Evolutionary conservation across 2,797 vertebrate genomes (phyloP).

Genomic region (Sebastes taczanowskii): DNA sequence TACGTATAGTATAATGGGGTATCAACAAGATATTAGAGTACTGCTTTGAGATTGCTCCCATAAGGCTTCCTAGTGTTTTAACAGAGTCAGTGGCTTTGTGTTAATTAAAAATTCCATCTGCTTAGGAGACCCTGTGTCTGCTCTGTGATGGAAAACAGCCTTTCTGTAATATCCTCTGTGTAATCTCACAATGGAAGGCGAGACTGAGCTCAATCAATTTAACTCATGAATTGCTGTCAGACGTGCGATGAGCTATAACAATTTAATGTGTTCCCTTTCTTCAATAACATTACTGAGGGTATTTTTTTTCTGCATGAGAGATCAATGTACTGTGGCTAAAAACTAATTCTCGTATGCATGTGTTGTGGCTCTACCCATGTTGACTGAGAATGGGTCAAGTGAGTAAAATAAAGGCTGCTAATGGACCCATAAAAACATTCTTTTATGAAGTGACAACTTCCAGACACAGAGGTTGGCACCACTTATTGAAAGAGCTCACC

Average conservation of each 20-base stretch:
- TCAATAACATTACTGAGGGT: conserved; percentile 20
- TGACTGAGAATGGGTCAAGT: conserved; percentile 3
- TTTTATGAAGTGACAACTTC: conserved; percentile 15
- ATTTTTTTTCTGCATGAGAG: conserved; percentile 8
- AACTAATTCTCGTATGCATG: not conserved
- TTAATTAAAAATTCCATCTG: conserved; percentile 82
- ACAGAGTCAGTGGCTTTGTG: conserved; percentile 67
- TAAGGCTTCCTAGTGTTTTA: conserved; percentile 49
- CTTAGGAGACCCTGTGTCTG: conserved; percentile 67
- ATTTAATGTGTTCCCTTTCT: conserved; percentile 37
- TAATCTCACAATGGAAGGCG: conserved; percentile 57
- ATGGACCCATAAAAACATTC: conserved; percentile 23
- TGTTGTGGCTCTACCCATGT: not conserved
- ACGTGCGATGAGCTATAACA: conserved; percentile 53
- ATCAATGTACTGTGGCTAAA: conserved; percentile 18
- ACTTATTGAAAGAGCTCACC: conserved; percentile 24
- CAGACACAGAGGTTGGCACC: conserved; percentile 13
- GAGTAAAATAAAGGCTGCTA: conserved; percentile 24
- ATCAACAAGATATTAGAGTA: conserved; percentile 39
- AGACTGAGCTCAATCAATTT: conserved; percentile 64
- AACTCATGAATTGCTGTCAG: conserved; percentile 64
- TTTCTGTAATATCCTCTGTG: conserved; percentile 65
- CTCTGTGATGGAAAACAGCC: conserved; percentile 65
- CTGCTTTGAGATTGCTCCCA: conserved; percentile 50
- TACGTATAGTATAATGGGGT: conserved; percentile 6